Evolutionary conservation across 2,113 vertebrate species (phyloP), one percentile per base, ranked within the genome.

Genomic region (Nothoprocta perdicaria): DNA sequence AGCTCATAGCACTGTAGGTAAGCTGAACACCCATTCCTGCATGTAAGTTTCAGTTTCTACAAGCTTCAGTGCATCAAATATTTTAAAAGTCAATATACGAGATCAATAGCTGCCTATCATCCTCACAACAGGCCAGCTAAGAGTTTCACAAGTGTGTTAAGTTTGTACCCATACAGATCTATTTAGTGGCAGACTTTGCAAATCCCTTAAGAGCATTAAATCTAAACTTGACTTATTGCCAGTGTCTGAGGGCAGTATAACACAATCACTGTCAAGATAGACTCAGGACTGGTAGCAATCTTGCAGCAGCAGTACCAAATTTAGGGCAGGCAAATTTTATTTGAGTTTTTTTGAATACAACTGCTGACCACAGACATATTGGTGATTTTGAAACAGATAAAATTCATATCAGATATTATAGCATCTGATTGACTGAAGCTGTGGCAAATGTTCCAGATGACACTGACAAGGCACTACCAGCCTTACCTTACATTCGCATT

Each of bases 391-490:
- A 62, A 68, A 40, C 12, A 6, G 2, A 15, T 50, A 82, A 50
- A 38, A 12, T 4, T 14, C 53, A 6, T 80, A 9, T 3, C 10
- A 1, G 0, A 4, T 17, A 3, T 43, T 60, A 27, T 1, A 19
- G 6, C 8, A 40, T 48, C 21, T 48, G 48, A 14, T 5, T 46
- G 16, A 9, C 33, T 45, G 43, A 46, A 65, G 10, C 23, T 83
- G 24, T 69, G 33, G 6, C 31, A 31, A 19, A 9, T 3, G 19
- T 48, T 82, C 9, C 61, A 81, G 17, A 35, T 50, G 48, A 9
- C 27, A 67, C 13, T 26, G 24, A 22, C 31, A 61, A 61, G 21
- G n/a, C 33, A 23, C 13, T 77, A n/a, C 29, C 33, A 55, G 53
- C 53, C 10, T 29, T 8, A 9, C 1, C 7, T 77, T 77, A 65